A percentile compares a stretch with the other conserved stretches of the same genome.
Evolutionary conservation across 2,888 invertebrate species (phyloP).

Genomic region (Cephus spinipes): DNA sequence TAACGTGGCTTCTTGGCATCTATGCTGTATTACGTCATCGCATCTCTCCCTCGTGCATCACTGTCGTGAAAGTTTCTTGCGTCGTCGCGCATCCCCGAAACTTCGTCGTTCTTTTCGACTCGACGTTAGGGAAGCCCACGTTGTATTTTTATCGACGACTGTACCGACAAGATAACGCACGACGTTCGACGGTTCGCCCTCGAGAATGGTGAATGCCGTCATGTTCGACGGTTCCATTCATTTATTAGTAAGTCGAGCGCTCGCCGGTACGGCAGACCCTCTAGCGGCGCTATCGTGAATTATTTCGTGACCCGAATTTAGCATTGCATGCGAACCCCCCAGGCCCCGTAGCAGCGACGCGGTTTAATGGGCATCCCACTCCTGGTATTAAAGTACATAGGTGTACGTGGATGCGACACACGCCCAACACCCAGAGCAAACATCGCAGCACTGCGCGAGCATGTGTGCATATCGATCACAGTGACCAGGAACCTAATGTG

Average conservation of each 20-base stretch:
- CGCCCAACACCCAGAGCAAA: neutral
- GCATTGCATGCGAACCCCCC: slow-evolving; percentile 38
- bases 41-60: neutral
- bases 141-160: neutral
- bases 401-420: neutral
- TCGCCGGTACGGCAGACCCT: slow-evolving; percentile 25
- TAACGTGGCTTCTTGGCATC: neutral
- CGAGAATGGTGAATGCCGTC: neutral
- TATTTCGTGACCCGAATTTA: slow-evolving; percentile 56
- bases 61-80: neutral
- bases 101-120: neutral
- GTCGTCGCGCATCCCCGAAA: neutral
- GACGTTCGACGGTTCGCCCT: neutral
- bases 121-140: neutral
- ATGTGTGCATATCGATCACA: neutral
- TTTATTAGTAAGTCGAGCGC: slow-evolving; percentile 35
- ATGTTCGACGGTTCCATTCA: slow-evolving; percentile 20
- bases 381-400: neutral
- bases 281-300: slow-evolving; percentile 48
- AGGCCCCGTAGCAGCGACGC: slow-evolving; percentile 9
- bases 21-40: neutral
- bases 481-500: neutral
- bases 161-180: neutral
- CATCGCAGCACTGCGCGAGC: neutral
- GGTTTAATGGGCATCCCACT: slow-evolving; percentile 37